Percentiles rank a stretch among this genome's conserved stretches.
phyloP scores from a whole-genome alignment of 2,797 vertebrate species.

The Crax fasciolata region DNA sequence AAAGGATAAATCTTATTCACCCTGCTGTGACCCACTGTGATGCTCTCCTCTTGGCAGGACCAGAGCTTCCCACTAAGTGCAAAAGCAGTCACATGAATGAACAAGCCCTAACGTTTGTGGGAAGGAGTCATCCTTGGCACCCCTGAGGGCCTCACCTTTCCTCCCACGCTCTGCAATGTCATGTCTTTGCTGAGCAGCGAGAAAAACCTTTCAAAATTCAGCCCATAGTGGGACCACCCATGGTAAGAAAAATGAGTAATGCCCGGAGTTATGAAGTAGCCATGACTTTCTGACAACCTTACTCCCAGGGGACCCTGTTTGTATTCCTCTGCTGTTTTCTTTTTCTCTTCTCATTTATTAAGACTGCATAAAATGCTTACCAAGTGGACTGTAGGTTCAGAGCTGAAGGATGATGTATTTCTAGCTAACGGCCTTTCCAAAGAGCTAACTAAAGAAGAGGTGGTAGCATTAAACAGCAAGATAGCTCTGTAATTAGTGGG shows the following conservation, averaged over 20 bases:
- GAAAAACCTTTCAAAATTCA: constrained; percentile 43
- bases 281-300: constrained; percentile 66
- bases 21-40: neutral
- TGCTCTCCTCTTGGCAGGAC: neutral
- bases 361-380: constrained; percentile 62
- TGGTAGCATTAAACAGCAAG: constrained; percentile 50
- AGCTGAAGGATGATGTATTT: constrained; percentile 73
- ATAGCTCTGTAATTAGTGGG: constrained; percentile 68
- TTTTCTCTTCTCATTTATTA: constrained; percentile 72
- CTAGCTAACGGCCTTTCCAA: constrained; percentile 51
- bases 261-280: constrained; percentile 65
- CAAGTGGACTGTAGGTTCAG: constrained; percentile 63
- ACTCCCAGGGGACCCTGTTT: constrained; percentile 54
- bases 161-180: constrained; percentile 30
- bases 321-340: constrained; percentile 61
- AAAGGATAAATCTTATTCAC: neutral
- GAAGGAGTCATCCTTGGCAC: neutral
- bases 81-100: neutral
- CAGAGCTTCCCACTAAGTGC: neutral
- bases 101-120: neutral
- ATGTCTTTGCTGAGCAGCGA: neutral
- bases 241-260: constrained; percentile 66
- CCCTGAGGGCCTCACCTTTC: neutral
- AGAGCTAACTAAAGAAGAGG: constrained; percentile 32
- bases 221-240: constrained; percentile 46